Evolutionary conservation across 2,888 invertebrate genomes (phyloP).

Genomic region (Odontocerum albicorne): DNA sequence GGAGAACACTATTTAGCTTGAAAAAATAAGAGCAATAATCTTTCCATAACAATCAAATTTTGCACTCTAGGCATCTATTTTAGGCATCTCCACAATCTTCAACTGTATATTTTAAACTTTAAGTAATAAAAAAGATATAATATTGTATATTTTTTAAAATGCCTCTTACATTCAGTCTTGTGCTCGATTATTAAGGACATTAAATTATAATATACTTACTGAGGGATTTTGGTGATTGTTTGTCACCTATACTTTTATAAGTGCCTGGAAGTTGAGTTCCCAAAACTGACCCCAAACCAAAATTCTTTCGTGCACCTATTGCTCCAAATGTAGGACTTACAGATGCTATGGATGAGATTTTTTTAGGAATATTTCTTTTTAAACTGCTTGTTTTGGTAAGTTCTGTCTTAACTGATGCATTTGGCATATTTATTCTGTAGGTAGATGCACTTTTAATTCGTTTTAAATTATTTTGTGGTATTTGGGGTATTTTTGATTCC

Average conservation of each 20-base stretch:
- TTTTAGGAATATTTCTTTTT: conserved; percentile 22
- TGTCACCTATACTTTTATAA: conserved; percentile 25
- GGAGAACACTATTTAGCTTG: no score
- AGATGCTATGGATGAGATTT: conserved; percentile 14
- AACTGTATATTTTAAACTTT: no score
- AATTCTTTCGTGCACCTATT: conserved; percentile 8
- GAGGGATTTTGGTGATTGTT: not conserved
- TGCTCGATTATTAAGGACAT: no score
- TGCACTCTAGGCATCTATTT: no score
- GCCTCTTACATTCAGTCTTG: no score
- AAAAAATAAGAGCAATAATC: no score
- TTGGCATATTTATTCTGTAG: conserved; percentile 7
- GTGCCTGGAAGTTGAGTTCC: conserved; percentile 23
- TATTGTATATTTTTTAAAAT: no score
- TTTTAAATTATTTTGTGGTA: conserved; percentile 5
- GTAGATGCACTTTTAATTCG: conserved; percentile 13
- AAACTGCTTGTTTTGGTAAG: conserved; percentile 16
- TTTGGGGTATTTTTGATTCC: conserved; percentile 12
- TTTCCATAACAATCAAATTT: no score
- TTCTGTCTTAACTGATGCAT: not conserved
- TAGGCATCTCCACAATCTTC: no score
- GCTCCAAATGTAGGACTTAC: conserved; percentile 28
- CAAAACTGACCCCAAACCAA: conserved; percentile 14
- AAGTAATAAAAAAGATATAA: no score
- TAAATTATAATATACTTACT: no score